A percentile compares a stretch with the other conserved stretches of the same genome.
These are phyloP conservation scores for Denticeps clupeoides DNA, from an alignment of 2,797 vertebrate genomes.

Conservation along the genomic window DNA sequence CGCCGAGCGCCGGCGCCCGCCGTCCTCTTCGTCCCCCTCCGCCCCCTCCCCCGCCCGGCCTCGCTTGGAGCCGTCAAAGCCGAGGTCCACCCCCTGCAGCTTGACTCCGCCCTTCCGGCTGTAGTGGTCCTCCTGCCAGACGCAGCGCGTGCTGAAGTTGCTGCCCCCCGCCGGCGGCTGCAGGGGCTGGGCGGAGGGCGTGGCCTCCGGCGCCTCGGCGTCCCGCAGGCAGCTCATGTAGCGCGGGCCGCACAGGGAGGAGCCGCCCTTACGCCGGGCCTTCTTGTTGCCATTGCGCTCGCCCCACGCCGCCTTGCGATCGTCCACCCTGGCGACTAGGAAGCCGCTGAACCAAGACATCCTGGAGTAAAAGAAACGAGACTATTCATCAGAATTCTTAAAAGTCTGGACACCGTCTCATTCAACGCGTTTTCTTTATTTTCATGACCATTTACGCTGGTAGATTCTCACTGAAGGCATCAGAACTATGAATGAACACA, in stretches of 20 bases:
- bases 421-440: too few species aligned
- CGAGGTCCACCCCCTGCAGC: conserved; percentile 67
- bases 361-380: conserved; percentile 40
- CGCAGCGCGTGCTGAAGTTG: conserved; percentile 66
- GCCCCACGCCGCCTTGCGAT: conserved; percentile 88
- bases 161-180: conserved; percentile 47
- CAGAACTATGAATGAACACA: not conserved
- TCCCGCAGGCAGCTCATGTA: conserved; percentile 94
- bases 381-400: not conserved
- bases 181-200: conserved; percentile 44
- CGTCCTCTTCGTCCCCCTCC: conserved; percentile 30
- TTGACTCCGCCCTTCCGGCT: conserved; percentile 69
- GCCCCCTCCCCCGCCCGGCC: conserved; percentile 55
- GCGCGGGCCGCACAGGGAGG: conserved; percentile 73
- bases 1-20: conserved; percentile 24
- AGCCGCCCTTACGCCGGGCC: conserved; percentile 61
- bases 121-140: conserved; percentile 93
- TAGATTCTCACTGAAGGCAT: not conserved
- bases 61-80: conserved; percentile 81
- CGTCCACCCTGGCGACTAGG: conserved; percentile 79
- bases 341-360: conserved; percentile 96
- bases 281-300: conserved; percentile 90
- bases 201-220: conserved; percentile 61
- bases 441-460: too few species aligned
- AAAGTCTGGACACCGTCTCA: too few species aligned